Evolutionary conservation across 2,888 invertebrate species (phyloP), one percentile per base, ranked within the genome.

Genomic region (Cheilosia grossa): DNA sequence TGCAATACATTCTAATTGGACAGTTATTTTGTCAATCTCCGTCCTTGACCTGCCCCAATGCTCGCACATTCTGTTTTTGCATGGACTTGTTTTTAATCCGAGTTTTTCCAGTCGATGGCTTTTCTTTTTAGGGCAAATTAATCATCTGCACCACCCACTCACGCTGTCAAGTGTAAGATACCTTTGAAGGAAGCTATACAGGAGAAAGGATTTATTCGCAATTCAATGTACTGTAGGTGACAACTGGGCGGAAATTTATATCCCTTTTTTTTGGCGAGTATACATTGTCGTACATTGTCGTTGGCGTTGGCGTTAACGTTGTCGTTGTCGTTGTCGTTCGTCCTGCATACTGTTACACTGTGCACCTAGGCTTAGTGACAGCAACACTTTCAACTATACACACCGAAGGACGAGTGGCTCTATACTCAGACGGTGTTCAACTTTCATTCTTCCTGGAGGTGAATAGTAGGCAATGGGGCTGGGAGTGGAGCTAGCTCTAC

Each of bases 181-280:
- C 19, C 37, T 13, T 21, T 2, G 17, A 1, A 51, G 42, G 13
- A 33, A 17, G 13, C 37, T 53, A 6, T 19, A 44, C 44, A 24
- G 44, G 9, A 44, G 15, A 61, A 54, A 67, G 54, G 67, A 78
- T 67, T 82, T 82, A 78, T 78, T 67, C 19, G 40, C 72, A 73
- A 72, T 78, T 77, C 40, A 61, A 49, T 67, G 54, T 56, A 21
- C 67, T 73, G 78, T 56, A 73, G 53, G 54, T 49, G 78, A 78
- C 67, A 73, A 78, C 82, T 78, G 63, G 73, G 67, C 30, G 67
- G 67, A 73, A 67, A 78, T 82, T 82, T 82, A 82, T 82, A 63
- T 70, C 69, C 69, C 69, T 10, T 37, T 37, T 61, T 69, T 67
- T 53, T 27, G 53, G 9, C 2, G 40, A 59, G 10, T 30, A 49